phyloP scores from a whole-genome alignment of 2,113 vertebrate genomes.

The Lontra canadensis region DNA sequence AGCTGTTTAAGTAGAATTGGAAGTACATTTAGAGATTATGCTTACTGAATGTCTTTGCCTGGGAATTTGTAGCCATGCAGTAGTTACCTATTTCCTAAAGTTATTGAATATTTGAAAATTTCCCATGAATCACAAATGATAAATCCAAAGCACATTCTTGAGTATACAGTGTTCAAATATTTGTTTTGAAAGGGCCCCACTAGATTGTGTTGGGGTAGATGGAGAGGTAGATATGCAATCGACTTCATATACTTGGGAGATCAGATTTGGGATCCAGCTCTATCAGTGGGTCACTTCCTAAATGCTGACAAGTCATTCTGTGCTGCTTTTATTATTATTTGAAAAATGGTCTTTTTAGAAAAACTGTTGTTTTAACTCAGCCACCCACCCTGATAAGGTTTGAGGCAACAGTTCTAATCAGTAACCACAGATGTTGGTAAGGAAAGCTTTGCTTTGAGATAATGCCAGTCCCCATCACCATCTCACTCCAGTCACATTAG shows the following conservation, averaged over 20 bases:
- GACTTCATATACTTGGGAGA: not conserved
- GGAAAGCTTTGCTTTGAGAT: not conserved
- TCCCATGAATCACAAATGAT: not conserved
- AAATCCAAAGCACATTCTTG: not conserved
- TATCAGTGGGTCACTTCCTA: not conserved
- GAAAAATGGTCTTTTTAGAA: not conserved
- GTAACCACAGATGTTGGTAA: not conserved
- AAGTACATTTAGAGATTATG: not conserved
- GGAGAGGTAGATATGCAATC: not conserved
- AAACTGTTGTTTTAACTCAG: not conserved
- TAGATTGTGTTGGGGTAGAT: not conserved
- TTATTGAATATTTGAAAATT: too few relatives aligned
- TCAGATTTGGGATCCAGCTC: not conserved
- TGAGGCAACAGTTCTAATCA: not conserved
- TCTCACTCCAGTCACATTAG: not conserved
- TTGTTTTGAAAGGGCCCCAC: not conserved
- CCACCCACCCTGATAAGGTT: not conserved
- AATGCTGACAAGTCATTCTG: not conserved
- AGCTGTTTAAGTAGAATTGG: not conserved
- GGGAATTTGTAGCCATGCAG: not conserved
- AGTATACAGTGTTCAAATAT: not conserved
- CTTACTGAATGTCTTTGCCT: not conserved
- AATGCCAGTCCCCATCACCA: not conserved
- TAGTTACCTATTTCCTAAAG: not conserved
- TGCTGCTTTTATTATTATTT: not conserved